Evolutionary conservation across 2,888 invertebrate genomes (phyloP), one percentile per base, ranked within the genome.

Genomic region (Nemurella pictetii): DNA sequence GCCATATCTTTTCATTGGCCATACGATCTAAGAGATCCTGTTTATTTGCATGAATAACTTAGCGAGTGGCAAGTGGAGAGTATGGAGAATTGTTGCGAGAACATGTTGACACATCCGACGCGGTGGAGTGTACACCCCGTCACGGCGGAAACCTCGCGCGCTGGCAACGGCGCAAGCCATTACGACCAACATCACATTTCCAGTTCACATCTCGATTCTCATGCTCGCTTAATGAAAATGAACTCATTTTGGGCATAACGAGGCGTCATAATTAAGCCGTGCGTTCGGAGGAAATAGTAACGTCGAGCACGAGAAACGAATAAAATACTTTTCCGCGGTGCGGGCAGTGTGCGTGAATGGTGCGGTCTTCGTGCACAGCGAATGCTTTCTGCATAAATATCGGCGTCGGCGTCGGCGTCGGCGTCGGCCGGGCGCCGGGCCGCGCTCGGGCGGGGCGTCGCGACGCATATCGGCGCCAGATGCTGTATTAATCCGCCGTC

Each of bases 341-440:
- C 12, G 55, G 15, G 55, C 20, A 20, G 55, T 55, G 55, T 55
- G 55, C 15, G 20, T 7, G 55, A n/a, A n/a, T 55, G 55, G 20
- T 55, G 20, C 3, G 55, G 55, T 20, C 55, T 4, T 7, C 55
- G n/a, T n/a, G n/a, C n/a, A n/a, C 55, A 20, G 55, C 12, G 55
- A 55, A 30, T 78, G 78, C 30, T 30, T 28, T 78, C 78, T 78
- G 78, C 26, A 78, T 78, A 78, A 78, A 78, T n/a, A 78, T 78
- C 78, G 29, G 78, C 30, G n/a, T n/a, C n/a, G 5, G 9, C 30
- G 55, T 20, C n/a, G n/a, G 29, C 78, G 27, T 30, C 55, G 55
- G 20, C 15, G 15, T 12, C 1, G 55, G 55, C 20, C 32, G 32
- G 32, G 32, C n/a, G n/a, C 32, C 32, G 32, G 32, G 32, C 32